Percentiles rank a stretch among this genome's conserved stretches.
Conservation (phyloP, 1,140 invertebrate species). For the Teleopsis dalmanni region DNA sequence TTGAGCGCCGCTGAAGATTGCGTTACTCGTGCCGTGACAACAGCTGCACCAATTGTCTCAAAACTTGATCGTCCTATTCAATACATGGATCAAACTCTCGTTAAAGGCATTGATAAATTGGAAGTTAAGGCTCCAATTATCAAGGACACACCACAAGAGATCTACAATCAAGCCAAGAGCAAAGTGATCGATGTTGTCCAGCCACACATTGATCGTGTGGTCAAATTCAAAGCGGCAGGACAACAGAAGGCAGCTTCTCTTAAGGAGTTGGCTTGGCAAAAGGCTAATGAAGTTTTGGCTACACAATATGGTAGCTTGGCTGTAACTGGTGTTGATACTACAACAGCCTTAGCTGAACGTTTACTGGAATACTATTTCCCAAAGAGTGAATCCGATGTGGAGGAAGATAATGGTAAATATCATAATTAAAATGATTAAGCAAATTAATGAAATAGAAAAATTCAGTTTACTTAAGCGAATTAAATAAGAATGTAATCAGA, state of each 20-base stretch:
- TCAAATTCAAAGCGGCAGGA: slow-evolving; percentile 51
- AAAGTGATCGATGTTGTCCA: slow-evolving; percentile 56
- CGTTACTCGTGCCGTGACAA: slow-evolving; percentile 53
- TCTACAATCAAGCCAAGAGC: slow-evolving; percentile 61
- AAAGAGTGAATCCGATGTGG: slow-evolving; percentile 48
- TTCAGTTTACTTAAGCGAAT: too few species aligned
- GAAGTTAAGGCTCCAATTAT: slow-evolving; percentile 62
- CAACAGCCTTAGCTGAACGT: slow-evolving; percentile 54
- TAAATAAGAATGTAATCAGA: too few species aligned
- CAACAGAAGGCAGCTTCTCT: slow-evolving; percentile 53
- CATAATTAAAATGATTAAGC: slow-evolving; percentile 43
- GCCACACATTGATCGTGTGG: slow-evolving; percentile 55
- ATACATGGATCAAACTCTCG: slow-evolving; percentile 59
- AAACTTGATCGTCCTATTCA: slow-evolving; percentile 54
- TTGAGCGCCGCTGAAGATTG: slow-evolving; percentile 59
- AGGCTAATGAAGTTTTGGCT: slow-evolving; percentile 59
- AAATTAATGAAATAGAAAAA: too few species aligned
- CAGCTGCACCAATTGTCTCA: slow-evolving; percentile 55
- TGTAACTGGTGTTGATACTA: slow-evolving; percentile 54
- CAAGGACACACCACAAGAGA: slow-evolving; percentile 60
- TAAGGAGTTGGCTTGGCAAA: slow-evolving; percentile 60
- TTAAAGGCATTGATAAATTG: slow-evolving; percentile 57
- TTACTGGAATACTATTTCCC: slow-evolving; percentile 61
- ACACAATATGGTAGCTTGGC: slow-evolving; percentile 59
- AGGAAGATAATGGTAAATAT: slow-evolving; percentile 46